Conservation (phyloP, 2,888 invertebrate genomes). For the Nemoura dubitans region DNA sequence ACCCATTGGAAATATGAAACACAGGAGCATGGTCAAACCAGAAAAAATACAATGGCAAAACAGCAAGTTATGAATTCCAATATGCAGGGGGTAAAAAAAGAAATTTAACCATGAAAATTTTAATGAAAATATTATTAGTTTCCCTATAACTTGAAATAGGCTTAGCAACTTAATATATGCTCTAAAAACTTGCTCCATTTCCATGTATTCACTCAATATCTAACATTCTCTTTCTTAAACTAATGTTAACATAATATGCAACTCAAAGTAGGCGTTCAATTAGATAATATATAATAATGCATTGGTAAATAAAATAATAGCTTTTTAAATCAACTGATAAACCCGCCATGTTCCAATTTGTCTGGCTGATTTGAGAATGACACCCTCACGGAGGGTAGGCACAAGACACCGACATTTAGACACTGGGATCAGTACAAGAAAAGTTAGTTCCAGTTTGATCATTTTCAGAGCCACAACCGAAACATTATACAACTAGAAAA, state of each 20-base stretch:
- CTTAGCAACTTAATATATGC: not conserved
- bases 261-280: not conserved
- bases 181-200: not conserved
- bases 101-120: not conserved
- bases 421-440: not conserved
- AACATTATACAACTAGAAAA: not conserved
- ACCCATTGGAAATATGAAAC: not conserved
- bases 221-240: not conserved
- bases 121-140: not conserved
- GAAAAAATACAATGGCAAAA: not conserved
- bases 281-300: not conserved
- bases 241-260: not conserved
- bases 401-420: not conserved
- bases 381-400: constrained; percentile 7
- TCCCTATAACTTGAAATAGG: not conserved
- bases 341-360: not conserved
- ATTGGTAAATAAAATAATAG: constrained; percentile 2
- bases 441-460: not conserved
- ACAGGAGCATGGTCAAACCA: not conserved
- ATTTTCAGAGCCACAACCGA: not conserved
- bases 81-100: not conserved
- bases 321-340: not conserved
- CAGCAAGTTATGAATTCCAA: not conserved
- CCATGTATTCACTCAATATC: not conserved
- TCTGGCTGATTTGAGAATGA: not conserved